Evolutionary conservation across 2,113 vertebrate genomes (phyloP), one percentile per base, ranked within the genome.

Genomic region (Machaerirhynchus nigripectus): DNA sequence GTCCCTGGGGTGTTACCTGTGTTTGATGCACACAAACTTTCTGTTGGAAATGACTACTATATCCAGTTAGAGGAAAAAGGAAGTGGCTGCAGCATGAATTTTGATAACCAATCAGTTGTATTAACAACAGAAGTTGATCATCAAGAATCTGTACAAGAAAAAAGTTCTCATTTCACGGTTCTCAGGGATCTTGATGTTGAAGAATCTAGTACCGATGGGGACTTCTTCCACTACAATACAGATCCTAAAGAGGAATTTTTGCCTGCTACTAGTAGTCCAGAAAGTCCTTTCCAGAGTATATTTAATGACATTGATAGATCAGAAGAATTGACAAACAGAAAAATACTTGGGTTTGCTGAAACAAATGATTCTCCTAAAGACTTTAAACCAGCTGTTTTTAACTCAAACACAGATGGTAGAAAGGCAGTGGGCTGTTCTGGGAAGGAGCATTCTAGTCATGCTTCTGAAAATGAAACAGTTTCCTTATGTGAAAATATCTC

Each of bases 31-130:
- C 99, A 99, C 61, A 99, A 99, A 77, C 98, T 98, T 44, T 98
- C 98, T n/a, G 98, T 99, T 40, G 98, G 98, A 26, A 99, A 98
- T 13, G 99, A 99, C 94, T 99, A 99, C 93, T 99, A 99, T 74
- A 99, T 99, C 87, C 99, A 99, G 21, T 91, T 99, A 47, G 99
- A 99, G 94, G 99, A 99, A 77, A 99, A 99, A 91, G 98, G 98
- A 22, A 97, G 98, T 17, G 98, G 98, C 73, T 98, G 96, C 76
- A 96, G 89, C 55, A 61, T 98, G 79, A 98, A 97, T 89, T 98
- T 97, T 9, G 98, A 98, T 86, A 98, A 97, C 75, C 97, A 97
- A 0, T 95, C 97, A 2, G 87, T 96, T 21, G 86, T 98, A 24
- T 96, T 97, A 30, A 97, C 97, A 3, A 98, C 97, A 4, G 98